phyloP scores from a whole-genome alignment of 1,140 invertebrate genomes.

The Telenomus remus region DNA sequence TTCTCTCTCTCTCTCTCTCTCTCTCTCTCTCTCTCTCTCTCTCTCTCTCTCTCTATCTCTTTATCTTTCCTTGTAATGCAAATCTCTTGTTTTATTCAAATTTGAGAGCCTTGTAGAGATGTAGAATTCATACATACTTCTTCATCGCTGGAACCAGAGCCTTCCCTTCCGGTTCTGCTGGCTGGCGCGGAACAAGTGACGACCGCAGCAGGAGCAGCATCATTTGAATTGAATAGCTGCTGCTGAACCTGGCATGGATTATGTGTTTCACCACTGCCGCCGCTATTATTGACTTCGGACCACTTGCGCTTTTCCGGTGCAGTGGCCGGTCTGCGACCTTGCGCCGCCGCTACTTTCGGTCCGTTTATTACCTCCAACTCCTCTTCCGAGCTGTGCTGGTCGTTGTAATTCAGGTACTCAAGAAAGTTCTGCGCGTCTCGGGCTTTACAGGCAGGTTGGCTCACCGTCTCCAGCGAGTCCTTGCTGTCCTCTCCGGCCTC shows the following conservation, averaged over 20 bases:
- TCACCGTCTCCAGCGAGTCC: constrained; percentile 41
- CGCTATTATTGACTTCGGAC: constrained; percentile 79
- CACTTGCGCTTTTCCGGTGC: constrained; percentile 87
- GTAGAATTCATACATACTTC: constrained; percentile 71
- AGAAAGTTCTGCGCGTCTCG: constrained; percentile 56
- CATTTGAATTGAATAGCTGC: constrained; percentile 46
- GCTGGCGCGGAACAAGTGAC: constrained; percentile 64
- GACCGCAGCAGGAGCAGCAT: constrained; percentile 34
- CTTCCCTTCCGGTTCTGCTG: constrained; percentile 64
- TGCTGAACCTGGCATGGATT: constrained; percentile 53
- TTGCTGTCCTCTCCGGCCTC: constrained; percentile 52
- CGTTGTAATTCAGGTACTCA: constrained; percentile 76
- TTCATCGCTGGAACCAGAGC: constrained; percentile 70
- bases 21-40: too few species aligned
- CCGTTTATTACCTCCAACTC: constrained; percentile 89
- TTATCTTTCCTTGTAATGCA: constrained; percentile 77
- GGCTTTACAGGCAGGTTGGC: constrained; percentile 40
- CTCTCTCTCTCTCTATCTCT: constrained; percentile 90
- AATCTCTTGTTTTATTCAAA: neutral
- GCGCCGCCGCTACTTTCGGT: constrained; percentile 67
- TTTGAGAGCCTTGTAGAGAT: constrained; percentile 61
- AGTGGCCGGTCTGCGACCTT: constrained; percentile 76
- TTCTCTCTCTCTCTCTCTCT: too few species aligned
- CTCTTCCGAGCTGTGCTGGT: constrained; percentile 93
- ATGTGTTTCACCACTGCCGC: constrained; percentile 46